Percentiles rank a stretch among this genome's conserved stretches.
phyloP scores from a whole-genome alignment of 2,797 vertebrate genomes.

The Diplodus puntazzo region DNA sequence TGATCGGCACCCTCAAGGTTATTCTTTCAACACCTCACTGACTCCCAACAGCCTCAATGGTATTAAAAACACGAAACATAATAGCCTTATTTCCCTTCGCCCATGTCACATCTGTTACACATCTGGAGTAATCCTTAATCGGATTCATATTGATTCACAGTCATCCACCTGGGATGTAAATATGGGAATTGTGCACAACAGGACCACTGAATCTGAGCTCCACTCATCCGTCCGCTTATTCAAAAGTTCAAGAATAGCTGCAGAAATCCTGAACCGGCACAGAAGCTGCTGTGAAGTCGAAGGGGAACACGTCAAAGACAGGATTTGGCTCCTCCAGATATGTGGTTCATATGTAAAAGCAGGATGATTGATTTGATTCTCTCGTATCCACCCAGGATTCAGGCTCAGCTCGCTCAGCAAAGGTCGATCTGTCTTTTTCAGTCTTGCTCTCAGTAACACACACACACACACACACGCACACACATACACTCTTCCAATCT shows the following conservation, averaged over 20 bases:
- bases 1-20: neutral
- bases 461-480: neutral
- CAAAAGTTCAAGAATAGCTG: neutral
- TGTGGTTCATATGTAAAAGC: conserved; percentile 12
- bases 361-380: conserved; percentile 11
- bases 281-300: neutral
- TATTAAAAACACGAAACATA: conserved; percentile 11
- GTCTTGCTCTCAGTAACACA: conserved; percentile 17
- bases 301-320: conserved; percentile 6
- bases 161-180: conserved; percentile 36
- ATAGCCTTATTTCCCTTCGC: neutral
- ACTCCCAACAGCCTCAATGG: neutral
- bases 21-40: conserved; percentile 5
- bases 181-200: conserved; percentile 36
- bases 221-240: conserved; percentile 27
- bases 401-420: conserved; percentile 39
- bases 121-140: conserved; percentile 9
- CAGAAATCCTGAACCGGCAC: neutral
- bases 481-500: conserved; percentile 3
- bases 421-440: conserved; percentile 39
- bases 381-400: conserved; percentile 27
- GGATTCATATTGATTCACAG: conserved; percentile 21
- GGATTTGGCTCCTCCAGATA: neutral
- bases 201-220: conserved; percentile 13
- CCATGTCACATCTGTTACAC: conserved; percentile 4